phyloP scores from a whole-genome alignment of 53 echinoderm and acorn worm species.

The Astropecten irregularis region DNA sequence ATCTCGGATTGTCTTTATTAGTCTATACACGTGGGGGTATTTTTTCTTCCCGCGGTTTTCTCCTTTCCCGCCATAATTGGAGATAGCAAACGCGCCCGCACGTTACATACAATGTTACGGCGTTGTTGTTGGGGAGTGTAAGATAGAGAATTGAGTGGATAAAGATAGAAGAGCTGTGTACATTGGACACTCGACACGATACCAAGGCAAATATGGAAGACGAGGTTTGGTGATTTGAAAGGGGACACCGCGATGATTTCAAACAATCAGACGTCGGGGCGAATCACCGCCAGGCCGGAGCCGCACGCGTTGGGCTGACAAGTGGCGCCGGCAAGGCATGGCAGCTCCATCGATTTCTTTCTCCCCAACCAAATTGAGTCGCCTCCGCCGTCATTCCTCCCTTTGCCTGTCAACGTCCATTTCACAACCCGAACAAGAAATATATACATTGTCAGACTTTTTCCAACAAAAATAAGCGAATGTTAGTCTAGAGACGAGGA shows the following conservation, averaged over 20 bases:
- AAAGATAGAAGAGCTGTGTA: slow-evolving; percentile 18
- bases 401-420: slow-evolving; percentile 30
- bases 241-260: slow-evolving; percentile 53
- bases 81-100: slow-evolving; percentile 21
- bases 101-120: not conserved
- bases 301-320: slow-evolving; percentile 50
- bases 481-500: not conserved
- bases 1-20: too few species aligned
- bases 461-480: not conserved
- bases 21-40: too few species aligned
- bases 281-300: slow-evolving; percentile 40
- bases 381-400: too few species aligned
- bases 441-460: not conserved
- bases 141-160: not conserved
- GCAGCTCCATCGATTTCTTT: slow-evolving; percentile 39
- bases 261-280: slow-evolving; percentile 41
- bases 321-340: slow-evolving; percentile 46
- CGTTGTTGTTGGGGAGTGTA: not conserved
- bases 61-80: slow-evolving; percentile 20
- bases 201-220: slow-evolving; percentile 46
- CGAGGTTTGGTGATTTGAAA: slow-evolving; percentile 36
- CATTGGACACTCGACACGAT: slow-evolving; percentile 51
- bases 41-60: not conserved
- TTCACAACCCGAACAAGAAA: not conserved
- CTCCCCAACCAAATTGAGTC: slow-evolving; percentile 42